Base-by-base conservation (phyloP, 2,888 invertebrate species). In the Rhingia rostrata region DNA sequence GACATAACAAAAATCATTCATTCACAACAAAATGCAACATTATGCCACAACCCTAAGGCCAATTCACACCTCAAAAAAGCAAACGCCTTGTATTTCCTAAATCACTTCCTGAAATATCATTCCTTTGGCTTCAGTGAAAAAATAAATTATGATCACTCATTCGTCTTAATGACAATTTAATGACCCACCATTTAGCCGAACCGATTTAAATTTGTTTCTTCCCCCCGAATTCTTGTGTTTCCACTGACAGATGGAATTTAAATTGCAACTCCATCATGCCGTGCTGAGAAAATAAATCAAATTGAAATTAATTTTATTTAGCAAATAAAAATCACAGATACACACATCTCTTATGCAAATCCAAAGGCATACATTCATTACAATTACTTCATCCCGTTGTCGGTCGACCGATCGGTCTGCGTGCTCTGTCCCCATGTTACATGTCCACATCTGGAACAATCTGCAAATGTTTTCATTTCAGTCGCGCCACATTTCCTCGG, bases 321-420 rank as follows among this genome's bases (percentile, higher is more conserved):
- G 58, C 64, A 70, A 70, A 81, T 82, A 66, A 82, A 75, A 66
- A 78, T 74, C 79, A 63, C 58, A 47, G 7, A 32, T 49, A 78
- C 74, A 53, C 63, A 73, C 67, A 84, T 80, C 84, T 79, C 74
- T 84, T 84, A 84, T 84, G 84, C 84, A 84, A 84, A 84, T 80
- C 60, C 32, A 70, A 47, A 84, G 78, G 58, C 60, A 82, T 66
- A 77, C 77, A 82, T 77, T 78, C 82, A 78, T 73, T 83, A 58
- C 83, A 83, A 83, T 83, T 79, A 83, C 83, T 83, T 83, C 83
- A 83, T 79, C 79, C 58, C 73, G 73, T 69, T 61, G 72, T 73
- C 54, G 69, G 61, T 72, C 49, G 77, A 67, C 56, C 53, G 51
- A 43, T 67, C 51, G 43, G 63, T 43, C 43, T 22, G 22, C 22